Base-by-base conservation (phyloP, 2,113 vertebrate genomes). In the Mastomys natalensis region DNA sequence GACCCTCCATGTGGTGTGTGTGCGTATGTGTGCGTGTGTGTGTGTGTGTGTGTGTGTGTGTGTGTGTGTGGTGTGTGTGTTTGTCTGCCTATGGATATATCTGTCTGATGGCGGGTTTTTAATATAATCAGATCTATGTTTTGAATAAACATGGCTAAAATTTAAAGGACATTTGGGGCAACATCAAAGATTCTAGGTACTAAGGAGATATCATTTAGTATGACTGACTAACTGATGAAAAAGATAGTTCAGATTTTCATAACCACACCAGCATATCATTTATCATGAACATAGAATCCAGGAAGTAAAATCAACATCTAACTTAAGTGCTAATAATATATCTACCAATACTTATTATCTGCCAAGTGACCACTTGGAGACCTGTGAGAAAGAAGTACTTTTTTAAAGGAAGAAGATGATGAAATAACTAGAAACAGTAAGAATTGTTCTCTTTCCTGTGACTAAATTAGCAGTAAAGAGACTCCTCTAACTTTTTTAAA, bases 301-400 rank as follows among this genome's bases (percentile, higher is more conserved):
- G 40, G 13, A 87, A 62, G 74, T 70, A 92, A 95, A 93, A 95
- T 8, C 7, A 74, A 85, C 34, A 21, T 10, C 51, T 55, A 62
- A 37, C 21, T 53, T 95, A 43, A 24, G 31, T 89, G 8, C 12
- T 70, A 43, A 90, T 37, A 45, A 64, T 22, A 7, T 85, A 70
- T 88, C 21, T 55, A 7, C 11, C 31, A 92, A 82, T 53, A 51
- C 9, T 51, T 51, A 51, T 51, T 11, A 51, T 51, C 9, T 51
- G 51, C 51, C 51, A 78, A 87, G 60, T 89, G 58, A 85, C 15
- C 62, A 4, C 45, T 85, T 24, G 19, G 31, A 66, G 43, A 90
- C 22, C 40, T 74, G 26, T 45, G 40, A 89, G 45, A 26, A 53
- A 91, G 11, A 94, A 62, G 43, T 8, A 80, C 2, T 15, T 68